phyloP scores from a whole-genome alignment of 92 coral and sea anemone genomes.

The Nematostella vectensis region DNA sequence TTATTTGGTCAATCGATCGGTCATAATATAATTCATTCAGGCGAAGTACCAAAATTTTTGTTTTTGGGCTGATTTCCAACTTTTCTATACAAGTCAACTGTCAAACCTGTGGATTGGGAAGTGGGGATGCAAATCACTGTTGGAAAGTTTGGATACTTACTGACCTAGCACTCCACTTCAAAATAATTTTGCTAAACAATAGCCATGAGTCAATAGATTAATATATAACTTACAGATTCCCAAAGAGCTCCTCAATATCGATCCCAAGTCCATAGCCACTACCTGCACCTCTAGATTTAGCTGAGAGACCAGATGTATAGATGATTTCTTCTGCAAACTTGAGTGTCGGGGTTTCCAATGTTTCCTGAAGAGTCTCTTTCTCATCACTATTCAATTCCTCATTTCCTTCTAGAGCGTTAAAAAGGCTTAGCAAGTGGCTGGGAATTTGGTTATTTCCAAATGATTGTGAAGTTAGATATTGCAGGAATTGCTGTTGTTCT shows the following conservation, averaged over 20 bases:
- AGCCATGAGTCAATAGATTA: no score
- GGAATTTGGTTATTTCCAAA: slow-evolving; percentile 5
- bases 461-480: slow-evolving; percentile 15
- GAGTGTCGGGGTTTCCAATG: slow-evolving; percentile 10
- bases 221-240: slow-evolving; percentile 77
- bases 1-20: no score
- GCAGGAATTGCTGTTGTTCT: slow-evolving; percentile 32
- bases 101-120: no score
- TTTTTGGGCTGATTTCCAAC: no score
- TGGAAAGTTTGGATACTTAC: no score
- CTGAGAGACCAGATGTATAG: slow-evolving; percentile 48
- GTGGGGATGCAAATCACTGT: no score
- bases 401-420: slow-evolving; percentile 14
- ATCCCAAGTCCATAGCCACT: slow-evolving; percentile 95
- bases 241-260: slow-evolving; percentile 81
- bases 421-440: slow-evolving; percentile 15
- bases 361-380: background rate
- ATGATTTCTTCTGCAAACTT: slow-evolving; percentile 46
- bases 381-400: background rate
- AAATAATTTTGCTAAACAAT: no score
- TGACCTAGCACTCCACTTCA: no score
- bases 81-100: no score
- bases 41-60: no score
- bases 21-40: no score
- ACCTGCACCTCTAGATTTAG: slow-evolving; percentile 69